A percentile compares a stretch with the other conserved stretches of the same genome.
Evolutionary conservation across 2,888 invertebrate genomes (phyloP).

Genomic region (Drosophila paucipuncta): DNA sequence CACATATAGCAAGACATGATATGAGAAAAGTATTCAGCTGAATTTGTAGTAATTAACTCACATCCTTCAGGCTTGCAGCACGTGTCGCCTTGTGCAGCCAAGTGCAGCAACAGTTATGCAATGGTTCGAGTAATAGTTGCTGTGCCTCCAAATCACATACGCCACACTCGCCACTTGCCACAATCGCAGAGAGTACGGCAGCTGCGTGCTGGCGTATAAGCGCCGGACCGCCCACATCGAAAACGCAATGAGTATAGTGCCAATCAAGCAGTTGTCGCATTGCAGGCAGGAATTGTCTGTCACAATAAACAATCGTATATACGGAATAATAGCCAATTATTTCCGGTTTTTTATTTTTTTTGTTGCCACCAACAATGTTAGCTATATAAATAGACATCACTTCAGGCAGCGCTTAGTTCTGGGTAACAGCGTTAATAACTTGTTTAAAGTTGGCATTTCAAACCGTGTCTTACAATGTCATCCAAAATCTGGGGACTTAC

Average conservation of each 20-base stretch:
- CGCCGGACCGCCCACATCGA: constrained; percentile 82
- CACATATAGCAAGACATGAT: not conserved
- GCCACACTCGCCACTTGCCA: constrained; percentile 74
- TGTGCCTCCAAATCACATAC: constrained; percentile 75
- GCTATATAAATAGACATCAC: constrained; percentile 54
- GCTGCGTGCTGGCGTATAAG: constrained; percentile 85
- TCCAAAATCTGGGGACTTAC: constrained; percentile 35
- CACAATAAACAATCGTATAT: constrained; percentile 18
- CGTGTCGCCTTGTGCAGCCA: constrained; percentile 83
- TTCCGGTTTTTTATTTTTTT: not conserved
- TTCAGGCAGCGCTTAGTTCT: constrained; percentile 41
- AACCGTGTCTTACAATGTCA: constrained; percentile 26
- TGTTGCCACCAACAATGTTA: constrained; percentile 2
- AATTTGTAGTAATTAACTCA: constrained; percentile 37
- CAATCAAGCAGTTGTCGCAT: constrained; percentile 84
- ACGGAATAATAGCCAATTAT: constrained; percentile 49
- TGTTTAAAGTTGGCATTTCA: not conserved
- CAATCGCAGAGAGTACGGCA: constrained; percentile 80
- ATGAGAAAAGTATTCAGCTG: not conserved
- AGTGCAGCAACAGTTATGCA: constrained; percentile 83
- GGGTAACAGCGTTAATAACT: not conserved
- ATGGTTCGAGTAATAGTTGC: constrained; percentile 69
- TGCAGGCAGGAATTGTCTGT: constrained; percentile 83
- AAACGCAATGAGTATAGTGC: constrained; percentile 84
- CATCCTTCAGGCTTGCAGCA: constrained; percentile 74